These are phyloP conservation scores for Girardinus metallicus DNA, from an alignment of 2,797 vertebrate species.

Conservation along the genomic window DNA sequence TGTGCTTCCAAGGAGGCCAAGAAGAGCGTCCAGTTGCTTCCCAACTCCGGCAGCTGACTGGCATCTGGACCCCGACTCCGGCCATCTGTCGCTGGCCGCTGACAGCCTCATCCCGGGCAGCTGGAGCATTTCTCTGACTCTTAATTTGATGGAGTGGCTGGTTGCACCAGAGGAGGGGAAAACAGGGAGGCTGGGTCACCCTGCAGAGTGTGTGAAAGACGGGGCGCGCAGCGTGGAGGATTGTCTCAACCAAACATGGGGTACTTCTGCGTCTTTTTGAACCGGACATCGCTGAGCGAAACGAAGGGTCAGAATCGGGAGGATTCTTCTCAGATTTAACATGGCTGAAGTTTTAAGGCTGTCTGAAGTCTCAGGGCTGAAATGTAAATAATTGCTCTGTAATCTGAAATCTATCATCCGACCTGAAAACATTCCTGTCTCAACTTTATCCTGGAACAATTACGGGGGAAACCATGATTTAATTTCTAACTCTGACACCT, in stretches of 20 bases:
- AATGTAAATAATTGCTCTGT: constrained; percentile 37
- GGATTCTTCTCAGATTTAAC: constrained; percentile 25
- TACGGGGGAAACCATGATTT: constrained; percentile 27
- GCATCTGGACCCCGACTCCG: constrained; percentile 34
- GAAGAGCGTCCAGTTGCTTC: constrained; percentile 24
- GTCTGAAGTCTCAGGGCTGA: constrained; percentile 35
- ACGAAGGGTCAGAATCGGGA: constrained; percentile 14
- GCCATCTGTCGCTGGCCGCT: constrained; percentile 61
- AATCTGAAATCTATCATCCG: constrained; percentile 2
- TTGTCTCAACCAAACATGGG: constrained; percentile 48
- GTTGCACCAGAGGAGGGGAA: constrained; percentile 27
- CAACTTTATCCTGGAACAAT: constrained; percentile 41
- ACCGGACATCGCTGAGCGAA: constrained; percentile 6
- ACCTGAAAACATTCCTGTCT: constrained; percentile 26
- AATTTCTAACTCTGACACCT: constrained; percentile 47
- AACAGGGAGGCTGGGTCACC: constrained; percentile 47
- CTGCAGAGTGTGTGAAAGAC: constrained; percentile 38
- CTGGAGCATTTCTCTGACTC: constrained; percentile 45
- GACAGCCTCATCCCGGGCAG: constrained; percentile 38
- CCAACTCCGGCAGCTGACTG: constrained; percentile 46
- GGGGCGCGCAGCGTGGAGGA: constrained; percentile 12
- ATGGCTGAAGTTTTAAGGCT: constrained; percentile 32
- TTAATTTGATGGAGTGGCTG: constrained; percentile 62
- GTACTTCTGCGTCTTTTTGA: constrained; percentile 8
- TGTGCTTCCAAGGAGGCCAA: constrained; percentile 20